Evolutionary conservation across 2,113 vertebrate species (phyloP).

Genomic region (Albula glossodonta): DNA sequence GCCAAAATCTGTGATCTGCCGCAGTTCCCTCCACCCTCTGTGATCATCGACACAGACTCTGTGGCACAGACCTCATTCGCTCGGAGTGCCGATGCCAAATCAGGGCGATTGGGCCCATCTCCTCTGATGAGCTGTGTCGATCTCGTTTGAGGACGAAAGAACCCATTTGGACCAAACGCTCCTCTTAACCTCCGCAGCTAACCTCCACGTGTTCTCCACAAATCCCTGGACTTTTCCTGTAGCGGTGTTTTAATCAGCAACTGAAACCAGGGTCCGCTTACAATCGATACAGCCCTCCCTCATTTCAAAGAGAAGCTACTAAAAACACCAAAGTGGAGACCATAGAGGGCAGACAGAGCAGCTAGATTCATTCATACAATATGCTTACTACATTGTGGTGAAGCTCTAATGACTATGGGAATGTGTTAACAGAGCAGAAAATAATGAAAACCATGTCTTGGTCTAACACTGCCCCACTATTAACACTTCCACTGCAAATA

Average conservation of each 20-base stretch:
- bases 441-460: not conserved
- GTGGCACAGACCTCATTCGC: not conserved
- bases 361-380: not conserved
- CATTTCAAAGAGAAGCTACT: slow-evolving; percentile 24
- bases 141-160: slow-evolving; percentile 6
- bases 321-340: not conserved
- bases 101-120: not conserved
- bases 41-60: not conserved
- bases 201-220: slow-evolving; percentile 24
- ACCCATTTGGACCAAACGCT: slow-evolving; percentile 14
- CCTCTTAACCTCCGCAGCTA: slow-evolving; percentile 25
- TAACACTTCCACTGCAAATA: not conserved
- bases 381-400: not conserved
- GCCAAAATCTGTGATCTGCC: not conserved
- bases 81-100: not conserved
- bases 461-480: not conserved
- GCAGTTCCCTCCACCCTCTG: not conserved
- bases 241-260: slow-evolving; percentile 36
- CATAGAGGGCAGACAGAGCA: not conserved
- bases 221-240: slow-evolving; percentile 21
- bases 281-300: slow-evolving; percentile 41
- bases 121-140: not conserved
- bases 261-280: not conserved
- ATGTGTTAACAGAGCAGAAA: not conserved
- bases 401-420: not conserved